A percentile compares a stretch with the other conserved stretches of the same genome.
Evolutionary conservation across 1,140 invertebrate genomes (phyloP).

Genomic region (Drosophila athabasca): DNA sequence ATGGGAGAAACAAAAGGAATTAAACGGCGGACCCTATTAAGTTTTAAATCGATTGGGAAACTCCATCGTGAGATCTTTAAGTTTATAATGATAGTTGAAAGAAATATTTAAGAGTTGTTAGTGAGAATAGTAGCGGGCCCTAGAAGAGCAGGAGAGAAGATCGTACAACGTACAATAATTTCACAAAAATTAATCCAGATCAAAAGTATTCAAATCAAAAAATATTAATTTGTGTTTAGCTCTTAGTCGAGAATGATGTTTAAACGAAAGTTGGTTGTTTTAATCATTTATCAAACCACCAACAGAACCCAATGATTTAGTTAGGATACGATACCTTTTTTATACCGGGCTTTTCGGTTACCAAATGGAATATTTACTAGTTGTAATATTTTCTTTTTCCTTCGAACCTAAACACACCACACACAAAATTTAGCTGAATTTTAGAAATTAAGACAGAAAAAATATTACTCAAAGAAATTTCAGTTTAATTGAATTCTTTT

Average conservation of each 20-base stretch:
- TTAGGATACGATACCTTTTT: conserved; percentile 56
- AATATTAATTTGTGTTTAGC: conserved; percentile 54
- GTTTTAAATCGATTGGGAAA: conserved; percentile 53
- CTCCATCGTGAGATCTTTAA: conserved; percentile 11
- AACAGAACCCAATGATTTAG: conserved; percentile 37
- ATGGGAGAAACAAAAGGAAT: conserved; percentile 24
- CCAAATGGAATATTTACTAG: conserved; percentile 9
- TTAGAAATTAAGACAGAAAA: conserved; percentile 46
- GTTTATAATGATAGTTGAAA: conserved; percentile 26
- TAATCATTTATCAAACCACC: conserved; percentile 11
- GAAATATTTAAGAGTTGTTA: conserved; percentile 63
- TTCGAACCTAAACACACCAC: conserved; percentile 40
- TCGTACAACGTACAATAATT: conserved; percentile 67
- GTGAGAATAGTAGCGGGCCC: conserved; percentile 14
- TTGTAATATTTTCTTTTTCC: conserved; percentile 22
- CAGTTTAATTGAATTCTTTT: conserved; percentile 40
- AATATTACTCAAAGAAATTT: conserved; percentile 18
- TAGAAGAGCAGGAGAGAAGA: conserved; percentile 20
- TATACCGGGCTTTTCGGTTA: conserved; percentile 19
- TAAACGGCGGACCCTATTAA: conserved; percentile 62
- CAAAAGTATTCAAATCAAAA: conserved; percentile 75
- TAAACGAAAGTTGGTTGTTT: conserved; percentile 54
- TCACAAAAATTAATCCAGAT: conserved; percentile 56
- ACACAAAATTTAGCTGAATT: conserved; percentile 60
- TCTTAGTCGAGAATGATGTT: conserved; percentile 30